Evolutionary conservation across 2,113 vertebrate genomes (phyloP), one percentile per base, ranked within the genome.

Genomic region (Eptesicus fuscus): DNA sequence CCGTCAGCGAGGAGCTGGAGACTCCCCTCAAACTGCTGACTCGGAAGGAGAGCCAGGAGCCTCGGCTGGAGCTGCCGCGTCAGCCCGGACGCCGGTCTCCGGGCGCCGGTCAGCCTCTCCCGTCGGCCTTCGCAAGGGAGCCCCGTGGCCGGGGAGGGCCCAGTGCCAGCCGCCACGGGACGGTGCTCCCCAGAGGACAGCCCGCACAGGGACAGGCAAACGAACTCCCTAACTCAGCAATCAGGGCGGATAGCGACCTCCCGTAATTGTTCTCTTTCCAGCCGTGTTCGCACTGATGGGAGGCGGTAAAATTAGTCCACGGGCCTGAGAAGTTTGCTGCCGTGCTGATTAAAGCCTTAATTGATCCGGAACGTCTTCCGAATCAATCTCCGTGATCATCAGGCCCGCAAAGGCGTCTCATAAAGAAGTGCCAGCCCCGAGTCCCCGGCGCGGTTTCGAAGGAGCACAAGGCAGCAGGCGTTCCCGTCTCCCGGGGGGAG

Each of bases 261-360:
- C 95, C 90, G 96, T 98, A 98, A 98, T 98, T 98, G 98, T 97
- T 97, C 97, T 98, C 98, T 98, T 96, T 97, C 91, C 96, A 97
- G 97, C 96, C 97, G 97, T 96, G 97, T 96, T 98, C 96, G 56
- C 95, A 90, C 97, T 97, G 98, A 98, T 97, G 96, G 97, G 96
- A 98, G 97, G 97, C 1, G 93, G 98, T 96, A 97, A 98, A 98
- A 98, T 98, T 97, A 98, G 98, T 98, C 98, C 98, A 97, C 80
- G 2, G 98, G 96, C 98, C 97, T 94, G 96, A 95, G 97, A 98
- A 98, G 97, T 98, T 98, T 98, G 97, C 97, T 25, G 51, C 97
- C 98, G 85, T 96, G 97, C 97, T 98, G 98, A 98, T 98, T 98
- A 98, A 98, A 98, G 95, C 93, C 84, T 96, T 98, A 98, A 98